Evolutionary conservation across 1,140 invertebrate species (phyloP).

Genomic region (Drosophila kohkoa): DNA sequence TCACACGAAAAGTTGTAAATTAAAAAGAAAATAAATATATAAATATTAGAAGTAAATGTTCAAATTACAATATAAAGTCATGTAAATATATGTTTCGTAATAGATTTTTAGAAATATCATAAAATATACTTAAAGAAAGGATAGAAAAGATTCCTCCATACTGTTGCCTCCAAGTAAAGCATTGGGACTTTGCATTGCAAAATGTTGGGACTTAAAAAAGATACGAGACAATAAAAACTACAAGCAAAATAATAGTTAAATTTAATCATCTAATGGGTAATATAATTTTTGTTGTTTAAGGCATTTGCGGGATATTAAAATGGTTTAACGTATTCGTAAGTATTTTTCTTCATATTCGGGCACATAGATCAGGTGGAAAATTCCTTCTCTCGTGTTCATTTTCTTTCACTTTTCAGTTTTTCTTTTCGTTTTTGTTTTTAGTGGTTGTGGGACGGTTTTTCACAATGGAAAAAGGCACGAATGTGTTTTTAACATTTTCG

Average conservation of each 20-base stretch:
- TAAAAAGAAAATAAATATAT: neutral
- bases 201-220: constrained; percentile 21
- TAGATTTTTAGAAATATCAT: too few species aligned
- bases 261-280: constrained; percentile 66
- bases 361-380: constrained; percentile 6
- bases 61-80: neutral
- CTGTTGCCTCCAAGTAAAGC: constrained; percentile 19
- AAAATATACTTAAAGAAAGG: neutral
- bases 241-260: constrained; percentile 58
- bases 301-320: constrained; percentile 64
- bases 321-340: constrained; percentile 61
- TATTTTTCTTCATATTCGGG: constrained; percentile 6
- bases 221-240: constrained; percentile 52
- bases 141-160: neutral
- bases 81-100: too few species aligned
- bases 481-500: constrained; percentile 65
- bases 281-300: constrained; percentile 70
- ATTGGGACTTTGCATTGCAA: constrained; percentile 51
- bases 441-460: constrained; percentile 73
- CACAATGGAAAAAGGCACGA: constrained; percentile 80
- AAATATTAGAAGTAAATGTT: neutral
- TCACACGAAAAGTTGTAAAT: neutral
- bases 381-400: constrained; percentile 1
- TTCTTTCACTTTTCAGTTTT: neutral
- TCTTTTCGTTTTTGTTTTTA: neutral